These are phyloP conservation scores for Muntiacus reevesi DNA, from an alignment of 2,113 vertebrate genomes.

Conservation along the genomic window DNA sequence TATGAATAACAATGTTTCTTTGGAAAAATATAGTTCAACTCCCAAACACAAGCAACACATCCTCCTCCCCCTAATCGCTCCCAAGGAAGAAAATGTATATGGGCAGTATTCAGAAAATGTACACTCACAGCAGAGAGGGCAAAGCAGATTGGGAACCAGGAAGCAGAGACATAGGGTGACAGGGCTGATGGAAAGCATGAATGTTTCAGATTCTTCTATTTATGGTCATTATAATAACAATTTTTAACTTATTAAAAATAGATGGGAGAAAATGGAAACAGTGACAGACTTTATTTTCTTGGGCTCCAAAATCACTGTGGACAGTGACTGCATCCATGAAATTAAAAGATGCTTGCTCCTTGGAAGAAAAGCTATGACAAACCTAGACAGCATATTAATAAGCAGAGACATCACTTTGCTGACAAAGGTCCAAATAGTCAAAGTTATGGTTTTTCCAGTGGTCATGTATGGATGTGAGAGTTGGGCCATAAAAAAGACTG, in stretches of 20 bases:
- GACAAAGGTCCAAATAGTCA: neutral
- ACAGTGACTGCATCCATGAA: neutral
- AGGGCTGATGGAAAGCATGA: neutral
- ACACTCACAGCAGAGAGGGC: neutral
- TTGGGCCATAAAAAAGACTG: neutral
- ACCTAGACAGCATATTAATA: neutral
- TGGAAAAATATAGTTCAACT: neutral
- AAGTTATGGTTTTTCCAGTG: neutral
- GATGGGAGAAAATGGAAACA: neutral
- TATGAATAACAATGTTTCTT: neutral
- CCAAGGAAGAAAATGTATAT: neutral
- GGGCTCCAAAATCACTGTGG: neutral
- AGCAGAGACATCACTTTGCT: neutral
- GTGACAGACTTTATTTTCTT: neutral
- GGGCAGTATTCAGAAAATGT: neutral
- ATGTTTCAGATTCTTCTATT: neutral
- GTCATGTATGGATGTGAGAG: neutral
- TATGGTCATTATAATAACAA: neutral
- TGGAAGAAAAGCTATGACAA: neutral
- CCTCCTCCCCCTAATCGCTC: neutral
- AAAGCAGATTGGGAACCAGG: neutral
- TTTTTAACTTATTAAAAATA: neutral
- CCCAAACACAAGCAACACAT: neutral
- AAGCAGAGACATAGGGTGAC: neutral
- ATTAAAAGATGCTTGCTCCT: neutral